These are phyloP conservation scores for Panorpa germanica DNA, from an alignment of 2,888 invertebrate genomes.

Conservation along the genomic window DNA sequence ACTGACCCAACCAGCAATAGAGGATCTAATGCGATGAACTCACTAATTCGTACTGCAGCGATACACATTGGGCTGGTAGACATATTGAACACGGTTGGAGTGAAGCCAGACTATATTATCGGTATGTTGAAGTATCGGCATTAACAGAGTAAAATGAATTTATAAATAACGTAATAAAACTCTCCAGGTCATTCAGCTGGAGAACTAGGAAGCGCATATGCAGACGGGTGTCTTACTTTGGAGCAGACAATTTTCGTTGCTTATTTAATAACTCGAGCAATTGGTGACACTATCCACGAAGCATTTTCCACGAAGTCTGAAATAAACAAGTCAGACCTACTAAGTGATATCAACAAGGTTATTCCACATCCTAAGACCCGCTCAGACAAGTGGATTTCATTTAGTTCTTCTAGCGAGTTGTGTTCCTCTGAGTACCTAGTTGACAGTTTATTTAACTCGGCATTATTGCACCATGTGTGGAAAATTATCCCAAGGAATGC, in stretches of 20 bases:
- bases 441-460: conserved; percentile 65
- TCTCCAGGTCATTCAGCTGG: conserved; percentile 90
- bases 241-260: conserved; percentile 65
- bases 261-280: conserved; percentile 65
- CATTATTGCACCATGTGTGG: conserved; percentile 69
- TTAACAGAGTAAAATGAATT: too few species aligned
- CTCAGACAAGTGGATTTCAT: too few species aligned
- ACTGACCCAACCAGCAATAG: conserved; percentile 37
- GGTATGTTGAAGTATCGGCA: too few species aligned
- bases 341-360: too few species aligned
- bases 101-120: conserved; percentile 29
- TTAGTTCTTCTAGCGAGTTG: too few species aligned
- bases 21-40: conserved; percentile 46
- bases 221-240: conserved; percentile 67
- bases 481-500: conserved; percentile 61
- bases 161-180: too few species aligned
- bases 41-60: conserved; percentile 56
- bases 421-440: conserved; percentile 63
- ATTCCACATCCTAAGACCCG: too few species aligned
- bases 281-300: too few species aligned
- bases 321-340: too few species aligned
- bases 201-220: conserved; percentile 80
- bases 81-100: conserved; percentile 28
- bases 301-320: too few species aligned
- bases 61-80: conserved; percentile 39